Evolutionary conservation across 1,140 invertebrate species (phyloP).

Genomic region (Pygmarrhopalites habei): DNA sequence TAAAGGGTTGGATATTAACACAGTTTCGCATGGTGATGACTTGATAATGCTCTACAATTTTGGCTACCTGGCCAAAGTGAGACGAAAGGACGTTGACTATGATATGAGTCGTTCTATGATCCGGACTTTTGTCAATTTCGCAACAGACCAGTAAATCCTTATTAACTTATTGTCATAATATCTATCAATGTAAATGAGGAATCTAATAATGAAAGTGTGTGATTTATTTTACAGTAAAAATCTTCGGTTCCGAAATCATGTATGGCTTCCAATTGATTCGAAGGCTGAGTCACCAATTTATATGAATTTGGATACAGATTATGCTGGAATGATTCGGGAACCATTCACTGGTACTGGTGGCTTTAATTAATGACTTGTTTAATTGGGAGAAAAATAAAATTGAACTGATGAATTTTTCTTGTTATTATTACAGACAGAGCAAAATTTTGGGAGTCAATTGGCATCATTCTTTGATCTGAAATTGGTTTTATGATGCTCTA

Average conservation of each 20-base stretch:
- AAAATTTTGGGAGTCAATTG: background rate
- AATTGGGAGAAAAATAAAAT: too few relatives aligned
- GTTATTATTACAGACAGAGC: too few relatives aligned
- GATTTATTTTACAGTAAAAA: slow-evolving; percentile 7
- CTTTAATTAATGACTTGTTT: too few relatives aligned
- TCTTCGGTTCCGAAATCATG: background rate
- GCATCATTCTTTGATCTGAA: background rate
- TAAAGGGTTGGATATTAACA: too few relatives aligned
- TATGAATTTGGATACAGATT: background rate
- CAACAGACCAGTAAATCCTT: slow-evolving; percentile 10
- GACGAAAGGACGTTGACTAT: background rate
- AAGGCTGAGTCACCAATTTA: background rate
- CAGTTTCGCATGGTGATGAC: slow-evolving; percentile 15
- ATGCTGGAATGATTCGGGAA: background rate
- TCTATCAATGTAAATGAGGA: background rate
- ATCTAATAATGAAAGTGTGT: background rate
- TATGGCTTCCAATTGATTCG: slow-evolving; percentile 2
- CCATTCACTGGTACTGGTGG: background rate
- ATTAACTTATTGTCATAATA: slow-evolving; percentile 5
- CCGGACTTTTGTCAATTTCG: slow-evolving; percentile 7
- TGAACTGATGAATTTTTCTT: too few relatives aligned
- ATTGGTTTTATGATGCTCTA: too few relatives aligned
- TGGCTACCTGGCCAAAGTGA: background rate
- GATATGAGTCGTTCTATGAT: background rate
- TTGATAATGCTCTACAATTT: slow-evolving; percentile 10